These are phyloP conservation scores for Trididemnum clinides DNA, from an alignment of 23 tunicate genomes.

Conservation along the genomic window DNA sequence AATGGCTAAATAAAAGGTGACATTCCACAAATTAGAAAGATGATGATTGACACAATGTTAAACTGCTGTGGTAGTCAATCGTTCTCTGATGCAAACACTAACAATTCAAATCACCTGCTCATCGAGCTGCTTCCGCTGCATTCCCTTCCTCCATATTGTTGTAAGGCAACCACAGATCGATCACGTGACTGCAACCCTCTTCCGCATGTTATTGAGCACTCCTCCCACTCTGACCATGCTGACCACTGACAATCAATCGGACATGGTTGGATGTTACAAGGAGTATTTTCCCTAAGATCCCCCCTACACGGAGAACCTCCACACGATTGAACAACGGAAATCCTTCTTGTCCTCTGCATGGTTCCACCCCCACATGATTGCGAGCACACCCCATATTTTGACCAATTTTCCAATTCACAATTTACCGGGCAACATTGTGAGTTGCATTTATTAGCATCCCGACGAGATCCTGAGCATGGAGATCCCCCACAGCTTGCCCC, in stretches of 20 bases:
- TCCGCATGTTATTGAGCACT: slow-evolving; percentile 26
- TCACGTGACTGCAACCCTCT: not conserved
- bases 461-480: not conserved
- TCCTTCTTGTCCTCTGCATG: not conserved
- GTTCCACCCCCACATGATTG: not conserved
- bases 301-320: not conserved
- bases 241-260: slow-evolving; percentile 46
- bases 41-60: no score
- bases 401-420: not conserved
- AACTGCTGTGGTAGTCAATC: no score
- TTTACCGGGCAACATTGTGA: not conserved
- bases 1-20: no score
- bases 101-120: not conserved
- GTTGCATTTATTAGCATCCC: not conserved
- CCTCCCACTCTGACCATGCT: slow-evolving; percentile 23
- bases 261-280: slow-evolving; percentile 8
- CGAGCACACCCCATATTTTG: not conserved
- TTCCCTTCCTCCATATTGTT: not conserved
- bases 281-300: no score
- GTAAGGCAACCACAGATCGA: not conserved
- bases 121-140: not conserved
- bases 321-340: not conserved
- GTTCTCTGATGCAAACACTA: no score
- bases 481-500: not conserved
- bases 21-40: no score